Conservation (phyloP, 2,888 invertebrate genomes). For the Entomobrya proxima region DNA sequence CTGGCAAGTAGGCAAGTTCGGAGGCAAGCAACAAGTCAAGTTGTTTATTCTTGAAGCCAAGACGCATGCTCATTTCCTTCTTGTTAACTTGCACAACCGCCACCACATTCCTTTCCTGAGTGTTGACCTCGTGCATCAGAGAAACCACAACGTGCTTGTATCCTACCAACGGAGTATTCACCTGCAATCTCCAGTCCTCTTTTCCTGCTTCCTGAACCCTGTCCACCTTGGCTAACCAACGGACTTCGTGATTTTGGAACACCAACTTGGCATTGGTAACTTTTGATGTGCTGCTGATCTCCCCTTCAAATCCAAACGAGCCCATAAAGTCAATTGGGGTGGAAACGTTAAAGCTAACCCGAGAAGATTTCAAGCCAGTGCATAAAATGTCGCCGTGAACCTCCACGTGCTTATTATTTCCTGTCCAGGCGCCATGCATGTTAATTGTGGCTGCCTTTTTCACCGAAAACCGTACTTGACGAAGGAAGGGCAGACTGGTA, state of each 20-base stretch:
- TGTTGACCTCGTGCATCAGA: conserved; percentile 18
- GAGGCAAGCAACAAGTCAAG: conserved; percentile 50
- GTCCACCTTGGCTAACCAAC: conserved; percentile 71
- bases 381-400: conserved; percentile 68
- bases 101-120: conserved; percentile 30
- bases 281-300: conserved; percentile 45
- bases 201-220: conserved; percentile 32
- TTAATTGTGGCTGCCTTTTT: conserved; percentile 32
- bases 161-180: conserved; percentile 69
- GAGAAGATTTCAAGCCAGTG: conserved; percentile 57
- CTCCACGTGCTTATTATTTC: conserved; percentile 69
- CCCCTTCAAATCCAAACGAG: conserved; percentile 61
- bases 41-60: neutral
- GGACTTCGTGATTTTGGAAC: conserved; percentile 72
- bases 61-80: conserved; percentile 55
- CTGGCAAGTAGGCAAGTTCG: conserved; percentile 41
- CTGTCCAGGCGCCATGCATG: conserved; percentile 47
- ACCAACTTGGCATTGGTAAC: conserved; percentile 25
- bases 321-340: conserved; percentile 69
- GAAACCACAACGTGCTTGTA: conserved; percentile 68
- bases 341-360: conserved; percentile 66
- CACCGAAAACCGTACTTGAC: conserved; percentile 48
- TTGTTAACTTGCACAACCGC: conserved; percentile 34
- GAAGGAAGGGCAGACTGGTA: conserved; percentile 67
- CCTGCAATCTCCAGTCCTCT: conserved; percentile 62